Evolutionary conservation across 2,888 invertebrate genomes (phyloP), one percentile per base, ranked within the genome.

Genomic region (Eristalinus sepulchralis): DNA sequence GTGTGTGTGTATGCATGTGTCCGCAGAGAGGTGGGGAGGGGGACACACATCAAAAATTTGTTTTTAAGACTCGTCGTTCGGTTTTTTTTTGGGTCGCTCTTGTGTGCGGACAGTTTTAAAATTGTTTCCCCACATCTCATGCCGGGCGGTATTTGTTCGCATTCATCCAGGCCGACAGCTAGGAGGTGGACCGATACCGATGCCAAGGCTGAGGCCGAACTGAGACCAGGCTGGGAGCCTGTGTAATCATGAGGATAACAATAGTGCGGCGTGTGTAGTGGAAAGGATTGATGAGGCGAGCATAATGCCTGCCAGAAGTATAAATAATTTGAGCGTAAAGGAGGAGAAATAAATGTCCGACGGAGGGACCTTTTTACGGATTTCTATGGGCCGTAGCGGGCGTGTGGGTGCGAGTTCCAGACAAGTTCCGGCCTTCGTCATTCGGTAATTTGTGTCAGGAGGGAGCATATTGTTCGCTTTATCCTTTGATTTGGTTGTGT

Each of bases 201-300:
- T 31, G n/a, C 27, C 55, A 5, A 17, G 6, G 24, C 72, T 31
- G 60, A 33, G 66, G 67, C 36, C 27, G 67, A 63, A 5, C 5
- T 5, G 27, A 27, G 27, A 27, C 27, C 27, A 27, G 27, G 27
- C 2, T 5, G 2, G n/a, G 47, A 47, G 47, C 17, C 17, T 47
- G 71, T 71, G 60, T 76, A 80, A 84, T 84, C 83, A 79, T 75
- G 80, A 84, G 80, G 71, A 80, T 71, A 80, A 80, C 75, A 80
- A 84, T 76, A 79, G 80, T 80, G 75, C 31, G 57, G 22, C 67
- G 66, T 57, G 80, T 72, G 76, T 76, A 67, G 72, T 62, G 76
- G 71, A 85, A 85, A 81, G 81, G 85, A 85, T 85, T 85, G 85
- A 85, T 85, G 85, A 77, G 81, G 77, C 85, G 76, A 68, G 64